Base-by-base conservation (phyloP, 2,888 invertebrate species). In the Blastobasis adustella region DNA sequence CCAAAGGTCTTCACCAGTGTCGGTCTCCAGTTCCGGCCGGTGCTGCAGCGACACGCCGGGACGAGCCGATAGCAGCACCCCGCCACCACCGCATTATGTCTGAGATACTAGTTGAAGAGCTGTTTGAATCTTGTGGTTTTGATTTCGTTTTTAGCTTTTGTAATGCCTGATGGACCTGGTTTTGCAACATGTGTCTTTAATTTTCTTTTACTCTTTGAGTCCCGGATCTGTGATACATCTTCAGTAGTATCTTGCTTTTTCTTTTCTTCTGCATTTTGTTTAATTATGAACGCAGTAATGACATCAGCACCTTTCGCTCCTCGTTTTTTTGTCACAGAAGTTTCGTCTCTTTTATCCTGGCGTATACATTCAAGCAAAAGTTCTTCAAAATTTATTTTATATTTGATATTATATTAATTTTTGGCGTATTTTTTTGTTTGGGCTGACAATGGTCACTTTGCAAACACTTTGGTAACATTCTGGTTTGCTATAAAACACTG, bases 331-430 rank as follows among this genome's bases (percentile, higher is more conserved):
- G 5, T 40, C 8, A 40, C 8, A 6, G 8, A 8, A 40, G 40
- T 40, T 6, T 40, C 8, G 23, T 54, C 45, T 48, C 52, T 54
- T 45, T 51, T 51, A 47, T 51, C 47, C 45, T 54, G 51, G 8
- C 43, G 37, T 49, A 54, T 50, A 48, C 47, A 49, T 44, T 52
- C 48, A 41, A 54, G 49, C 23, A 52, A 45, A 54, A 47, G 5
- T 54, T 49, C 47, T 54, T 51, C 43, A 54, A 49, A 40, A 8
- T 40, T 5, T 49, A 43, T 43, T n/a, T 49, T 49, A 43, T 47
- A 10, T 49, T 39, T n/a, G 49, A 52, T 10, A 52, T 49, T 43
- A 52, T 52, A 39, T 52, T 52, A 43, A 52, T n/a, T 46, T 49
- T 52, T 52, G 44, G 49, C 39, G 8, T 40, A 5, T 40, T 40